phyloP scores from a whole-genome alignment of 2,113 vertebrate species.

The Dromas ardeola region DNA sequence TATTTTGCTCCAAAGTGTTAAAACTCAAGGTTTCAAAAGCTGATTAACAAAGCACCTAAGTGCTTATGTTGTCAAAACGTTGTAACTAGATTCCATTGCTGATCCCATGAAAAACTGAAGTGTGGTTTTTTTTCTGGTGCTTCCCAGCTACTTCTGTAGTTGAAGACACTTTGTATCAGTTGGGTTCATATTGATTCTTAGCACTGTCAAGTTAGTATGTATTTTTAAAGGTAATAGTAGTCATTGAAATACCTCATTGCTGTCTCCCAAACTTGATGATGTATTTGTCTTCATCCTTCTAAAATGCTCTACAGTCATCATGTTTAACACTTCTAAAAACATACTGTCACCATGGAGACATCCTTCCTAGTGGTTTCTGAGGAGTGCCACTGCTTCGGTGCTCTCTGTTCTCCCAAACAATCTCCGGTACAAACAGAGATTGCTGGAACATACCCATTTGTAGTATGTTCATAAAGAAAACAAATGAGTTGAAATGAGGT shows the following conservation, averaged over 20 bases:
- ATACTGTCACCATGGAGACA: background rate
- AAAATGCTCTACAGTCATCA: background rate
- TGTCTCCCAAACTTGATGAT: background rate
- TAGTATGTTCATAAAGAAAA: background rate
- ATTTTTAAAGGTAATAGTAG: background rate
- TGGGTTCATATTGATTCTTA: background rate
- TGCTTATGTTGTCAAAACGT: background rate
- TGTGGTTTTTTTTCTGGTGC: background rate
- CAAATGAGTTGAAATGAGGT: background rate
- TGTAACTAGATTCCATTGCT: background rate
- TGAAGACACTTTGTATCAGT: background rate
- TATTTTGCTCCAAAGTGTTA: background rate
- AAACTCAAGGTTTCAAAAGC: background rate
- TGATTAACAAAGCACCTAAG: background rate
- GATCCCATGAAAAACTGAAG: background rate
- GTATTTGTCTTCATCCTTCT: background rate
- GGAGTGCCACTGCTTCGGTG: background rate
- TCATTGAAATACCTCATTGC: background rate
- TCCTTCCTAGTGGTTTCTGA: background rate
- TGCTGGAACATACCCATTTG: background rate
- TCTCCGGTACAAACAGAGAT: background rate
- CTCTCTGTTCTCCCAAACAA: background rate
- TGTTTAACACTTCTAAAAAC: background rate
- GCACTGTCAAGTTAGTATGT: background rate
- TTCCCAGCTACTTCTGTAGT: background rate